These are phyloP conservation scores for Siderastrea radians DNA, from an alignment of 92 coral and sea anemone species.

Conservation along the genomic window DNA sequence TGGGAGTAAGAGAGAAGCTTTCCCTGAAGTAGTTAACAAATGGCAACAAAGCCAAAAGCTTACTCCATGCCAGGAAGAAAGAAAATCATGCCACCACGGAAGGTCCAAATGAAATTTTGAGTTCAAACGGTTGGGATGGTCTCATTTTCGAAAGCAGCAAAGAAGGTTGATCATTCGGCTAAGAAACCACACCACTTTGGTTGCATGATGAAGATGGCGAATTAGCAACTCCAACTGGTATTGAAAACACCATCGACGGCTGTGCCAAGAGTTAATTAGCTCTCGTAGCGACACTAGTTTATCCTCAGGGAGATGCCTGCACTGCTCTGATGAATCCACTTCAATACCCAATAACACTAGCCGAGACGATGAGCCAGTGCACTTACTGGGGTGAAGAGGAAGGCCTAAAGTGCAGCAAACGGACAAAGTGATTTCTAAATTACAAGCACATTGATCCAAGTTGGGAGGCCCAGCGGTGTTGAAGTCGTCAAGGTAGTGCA, in stretches of 20 bases:
- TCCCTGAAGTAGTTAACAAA: too few relatives aligned
- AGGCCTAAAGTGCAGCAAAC: neutral
- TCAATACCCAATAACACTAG: conserved; percentile 1
- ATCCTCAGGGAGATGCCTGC: neutral
- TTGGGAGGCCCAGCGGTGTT: too few relatives aligned
- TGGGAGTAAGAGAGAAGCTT: too few relatives aligned
- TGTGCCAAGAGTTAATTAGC: conserved; percentile 6
- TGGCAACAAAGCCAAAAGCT: too few relatives aligned
- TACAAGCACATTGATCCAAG: neutral
- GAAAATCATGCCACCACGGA: too few relatives aligned
- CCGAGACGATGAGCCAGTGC: neutral
- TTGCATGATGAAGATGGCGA: conserved; percentile 46
- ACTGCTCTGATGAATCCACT: neutral
- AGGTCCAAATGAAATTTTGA: too few relatives aligned
- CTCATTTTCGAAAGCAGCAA: too few relatives aligned
- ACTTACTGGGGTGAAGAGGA: conserved; percentile 13
- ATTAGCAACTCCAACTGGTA: conserved; percentile 28
- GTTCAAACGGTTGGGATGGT: too few relatives aligned
- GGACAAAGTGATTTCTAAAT: neutral
- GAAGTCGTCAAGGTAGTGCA: too few relatives aligned
- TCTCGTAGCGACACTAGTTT: neutral
- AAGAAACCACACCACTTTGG: neutral
- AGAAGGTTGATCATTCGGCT: too few relatives aligned
- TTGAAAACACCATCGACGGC: conserved; percentile 20
- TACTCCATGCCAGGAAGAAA: too few relatives aligned